These are phyloP conservation scores for Ammospiza nelsoni DNA, from an alignment of 2,113 vertebrate species.

Conservation along the genomic window DNA sequence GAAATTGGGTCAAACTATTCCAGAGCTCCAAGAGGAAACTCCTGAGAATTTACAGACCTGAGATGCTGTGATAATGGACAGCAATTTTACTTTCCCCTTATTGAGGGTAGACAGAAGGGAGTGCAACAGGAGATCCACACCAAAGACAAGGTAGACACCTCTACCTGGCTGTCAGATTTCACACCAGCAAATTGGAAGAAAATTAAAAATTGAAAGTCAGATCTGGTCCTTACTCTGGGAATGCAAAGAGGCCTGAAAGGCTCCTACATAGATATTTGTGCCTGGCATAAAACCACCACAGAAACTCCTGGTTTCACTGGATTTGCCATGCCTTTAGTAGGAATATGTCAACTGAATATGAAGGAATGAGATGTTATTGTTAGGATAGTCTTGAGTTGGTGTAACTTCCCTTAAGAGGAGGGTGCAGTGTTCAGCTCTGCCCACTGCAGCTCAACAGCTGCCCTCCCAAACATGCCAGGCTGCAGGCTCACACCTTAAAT, in stretches of 20 bases:
- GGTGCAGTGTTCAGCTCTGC: neutral
- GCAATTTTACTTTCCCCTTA: neutral
- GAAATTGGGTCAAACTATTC: constrained; percentile 2
- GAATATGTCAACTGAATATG: neutral
- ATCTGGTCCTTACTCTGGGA: neutral
- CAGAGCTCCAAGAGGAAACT: neutral
- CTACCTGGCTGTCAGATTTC: constrained; percentile 35
- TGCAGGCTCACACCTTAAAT: neutral
- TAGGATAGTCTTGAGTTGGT: neutral
- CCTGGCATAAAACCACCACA: neutral
- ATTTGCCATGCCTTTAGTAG: neutral
- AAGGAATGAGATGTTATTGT: neutral
- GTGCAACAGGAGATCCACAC: neutral
- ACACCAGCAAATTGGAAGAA: neutral
- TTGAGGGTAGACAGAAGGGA: neutral
- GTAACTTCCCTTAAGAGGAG: neutral
- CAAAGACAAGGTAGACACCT: constrained; percentile 8
- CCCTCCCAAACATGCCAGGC: neutral
- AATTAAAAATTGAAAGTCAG: neutral
- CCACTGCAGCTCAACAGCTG: neutral
- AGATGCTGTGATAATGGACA: constrained; percentile 1
- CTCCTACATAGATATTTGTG: neutral
- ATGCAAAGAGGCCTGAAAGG: neutral
- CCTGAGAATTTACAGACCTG: constrained; percentile 4
- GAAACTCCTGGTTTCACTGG: neutral